phyloP scores from a whole-genome alignment of 2,797 vertebrate species.

The Tamandua tetradactyla region DNA sequence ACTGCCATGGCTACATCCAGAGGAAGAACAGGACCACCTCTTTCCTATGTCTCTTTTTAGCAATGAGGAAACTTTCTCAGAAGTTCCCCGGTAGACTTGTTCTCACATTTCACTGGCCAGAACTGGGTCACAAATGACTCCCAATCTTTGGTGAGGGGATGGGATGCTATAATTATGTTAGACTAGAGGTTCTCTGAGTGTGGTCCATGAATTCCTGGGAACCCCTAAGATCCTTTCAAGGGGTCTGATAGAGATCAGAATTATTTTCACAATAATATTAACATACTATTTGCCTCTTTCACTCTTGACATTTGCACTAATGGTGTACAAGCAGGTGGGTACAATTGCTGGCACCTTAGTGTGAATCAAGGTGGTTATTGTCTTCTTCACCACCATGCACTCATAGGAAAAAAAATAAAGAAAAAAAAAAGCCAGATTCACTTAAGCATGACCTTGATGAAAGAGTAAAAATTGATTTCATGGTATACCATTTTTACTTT shows the following conservation, averaged over 20 bases:
- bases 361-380: not conserved
- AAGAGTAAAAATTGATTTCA: conserved; percentile 44
- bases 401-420: not conserved
- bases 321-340: not conserved
- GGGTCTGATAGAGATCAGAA: not conserved
- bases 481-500: conserved; percentile 36
- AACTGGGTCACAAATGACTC: not conserved
- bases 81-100: not conserved
- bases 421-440: not conserved
- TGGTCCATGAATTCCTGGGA: not conserved
- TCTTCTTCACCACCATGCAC: not conserved
- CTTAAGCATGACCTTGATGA: not conserved
- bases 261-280: conserved; percentile 5
- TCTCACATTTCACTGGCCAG: conserved; percentile 10
- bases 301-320: not conserved
- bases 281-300: not conserved
- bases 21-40: conserved; percentile 8
- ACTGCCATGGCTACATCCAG: not conserved
- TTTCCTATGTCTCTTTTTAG: conserved; percentile 25
- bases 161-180: not conserved
- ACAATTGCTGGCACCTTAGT: not conserved
- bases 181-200: not conserved
- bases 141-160: not conserved
- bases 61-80: not conserved
- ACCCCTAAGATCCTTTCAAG: not conserved